Percentiles rank a stretch among this genome's conserved stretches.
These are phyloP conservation scores for mouse (Mus musculus) DNA, from an alignment of 2,113 vertebrate genomes.

Conservation along the genomic window GRCm39 chr10:40602501-40603000, in stretches of 20 bases:
- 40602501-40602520: background rate
- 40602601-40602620: background rate
- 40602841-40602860: background rate
- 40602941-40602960: conserved; percentile 43
- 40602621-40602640: background rate
- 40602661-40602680: background rate
- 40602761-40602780: background rate
- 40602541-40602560: background rate
- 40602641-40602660: background rate
- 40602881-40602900: background rate
- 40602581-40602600: background rate
- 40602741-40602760: background rate
- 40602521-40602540: background rate
- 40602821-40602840: background rate
- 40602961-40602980: conserved; percentile 59
- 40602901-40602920: conserved; percentile 11
- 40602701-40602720: background rate
- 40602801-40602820: background rate
- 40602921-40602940: conserved; percentile 56
- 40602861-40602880: conserved; percentile 30
- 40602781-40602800: background rate
- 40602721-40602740: background rate
- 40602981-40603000: conserved; percentile 65
- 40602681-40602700: background rate
- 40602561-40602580: background rate